Percentiles rank a stretch among this genome's conserved stretches.
Evolutionary conservation across 2,113 vertebrate species (phyloP).

Genomic region (Marmota flaviventris): DNA sequence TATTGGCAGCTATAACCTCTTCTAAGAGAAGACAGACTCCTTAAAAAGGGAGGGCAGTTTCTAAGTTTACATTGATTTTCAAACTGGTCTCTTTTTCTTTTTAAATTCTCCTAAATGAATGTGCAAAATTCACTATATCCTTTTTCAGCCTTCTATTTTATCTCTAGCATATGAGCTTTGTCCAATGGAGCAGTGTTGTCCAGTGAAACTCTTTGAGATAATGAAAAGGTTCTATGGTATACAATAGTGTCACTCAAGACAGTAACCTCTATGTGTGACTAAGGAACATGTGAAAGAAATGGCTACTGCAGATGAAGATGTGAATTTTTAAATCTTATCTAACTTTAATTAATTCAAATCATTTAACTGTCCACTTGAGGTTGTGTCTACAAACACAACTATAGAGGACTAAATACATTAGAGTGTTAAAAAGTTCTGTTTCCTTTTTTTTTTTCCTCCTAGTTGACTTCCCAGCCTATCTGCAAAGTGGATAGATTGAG

Average conservation of each 20-base stretch:
- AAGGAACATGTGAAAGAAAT: background rate
- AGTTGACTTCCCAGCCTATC: background rate
- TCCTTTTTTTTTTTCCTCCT: background rate
- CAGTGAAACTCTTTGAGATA: background rate
- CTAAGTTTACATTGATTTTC: background rate
- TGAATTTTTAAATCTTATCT: background rate
- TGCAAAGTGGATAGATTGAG: background rate
- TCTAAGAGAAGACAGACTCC: background rate
- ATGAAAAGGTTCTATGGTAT: background rate
- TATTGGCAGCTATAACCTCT: background rate
- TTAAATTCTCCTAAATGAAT: background rate
- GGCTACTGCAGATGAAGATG: background rate
- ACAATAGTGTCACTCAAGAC: background rate
- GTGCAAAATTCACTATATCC: background rate
- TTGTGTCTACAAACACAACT: background rate
- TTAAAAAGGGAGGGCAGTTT: background rate
- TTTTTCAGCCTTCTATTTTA: background rate
- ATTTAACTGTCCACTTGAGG: background rate
- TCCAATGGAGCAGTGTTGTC: background rate
- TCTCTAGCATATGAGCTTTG: background rate
- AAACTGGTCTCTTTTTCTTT: background rate
- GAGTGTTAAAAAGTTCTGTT: background rate
- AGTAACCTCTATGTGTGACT: background rate
- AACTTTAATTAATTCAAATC: conserved; percentile 38
- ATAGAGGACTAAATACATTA: background rate